phyloP scores from a whole-genome alignment of 1,140 invertebrate genomes.

The Cecropterus lyciades region DNA sequence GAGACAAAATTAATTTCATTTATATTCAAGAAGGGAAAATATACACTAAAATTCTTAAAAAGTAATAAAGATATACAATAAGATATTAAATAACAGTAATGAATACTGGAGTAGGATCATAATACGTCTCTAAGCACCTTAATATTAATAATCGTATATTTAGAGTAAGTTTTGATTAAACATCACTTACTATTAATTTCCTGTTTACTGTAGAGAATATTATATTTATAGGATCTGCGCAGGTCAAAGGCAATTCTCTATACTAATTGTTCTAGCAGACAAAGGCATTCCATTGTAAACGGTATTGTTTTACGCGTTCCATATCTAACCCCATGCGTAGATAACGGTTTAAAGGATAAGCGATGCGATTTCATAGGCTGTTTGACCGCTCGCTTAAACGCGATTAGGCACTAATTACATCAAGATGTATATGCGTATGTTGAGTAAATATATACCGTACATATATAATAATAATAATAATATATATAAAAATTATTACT shows the following conservation, averaged over 20 bases:
- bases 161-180: slow-evolving; percentile 8
- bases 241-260: slow-evolving; percentile 70
- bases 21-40: too few species aligned
- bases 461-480: too few species aligned
- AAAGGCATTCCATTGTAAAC: slow-evolving; percentile 64
- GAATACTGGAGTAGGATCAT: too few species aligned
- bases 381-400: too few species aligned
- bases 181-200: slow-evolving; percentile 4
- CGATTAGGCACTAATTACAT: too few species aligned
- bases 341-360: slow-evolving; percentile 29
- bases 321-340: slow-evolving; percentile 49
- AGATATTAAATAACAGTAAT: too few species aligned
- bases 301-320: slow-evolving; percentile 72
- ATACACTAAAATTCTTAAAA: too few species aligned
- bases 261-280: slow-evolving; percentile 70
- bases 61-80: too few species aligned
- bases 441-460: too few species aligned
- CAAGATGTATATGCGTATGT: neutral
- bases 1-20: too few species aligned
- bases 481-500: too few species aligned
- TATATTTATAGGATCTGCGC: slow-evolving; percentile 45
- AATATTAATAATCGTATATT: neutral
- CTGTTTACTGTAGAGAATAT: slow-evolving; percentile 21
- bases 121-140: neutral
- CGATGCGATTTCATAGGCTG: neutral